A percentile compares a stretch with the other conserved stretches of the same genome.
Conservation (phyloP, 2,888 invertebrate genomes). For the Heliconius erato region DNA sequence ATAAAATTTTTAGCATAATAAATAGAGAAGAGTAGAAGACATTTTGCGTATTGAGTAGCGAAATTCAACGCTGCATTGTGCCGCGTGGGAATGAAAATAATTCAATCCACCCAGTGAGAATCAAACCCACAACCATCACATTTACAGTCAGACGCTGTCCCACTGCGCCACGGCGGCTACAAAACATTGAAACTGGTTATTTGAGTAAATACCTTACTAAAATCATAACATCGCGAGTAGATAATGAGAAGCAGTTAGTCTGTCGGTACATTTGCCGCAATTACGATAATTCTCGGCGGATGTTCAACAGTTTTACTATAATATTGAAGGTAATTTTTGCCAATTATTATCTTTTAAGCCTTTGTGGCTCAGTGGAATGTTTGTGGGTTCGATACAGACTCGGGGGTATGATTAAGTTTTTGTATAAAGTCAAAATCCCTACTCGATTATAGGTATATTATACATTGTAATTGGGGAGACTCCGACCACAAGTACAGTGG, state of each 20-base stretch:
- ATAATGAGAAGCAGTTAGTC: constrained; percentile 6
- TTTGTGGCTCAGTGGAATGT: neutral
- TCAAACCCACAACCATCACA: neutral
- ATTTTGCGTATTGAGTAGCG: neutral
- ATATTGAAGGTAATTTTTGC: neutral
- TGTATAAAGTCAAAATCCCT: no score
- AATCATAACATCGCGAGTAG: neutral
- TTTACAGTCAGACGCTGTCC: neutral
- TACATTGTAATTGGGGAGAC: no score
- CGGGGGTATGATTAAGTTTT: no score
- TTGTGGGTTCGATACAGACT: neutral
- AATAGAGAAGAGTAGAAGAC: neutral
- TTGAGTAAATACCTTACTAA: neutral
- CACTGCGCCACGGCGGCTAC: neutral
- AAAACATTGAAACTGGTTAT: neutral
- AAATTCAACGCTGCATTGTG: neutral
- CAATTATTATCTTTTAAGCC: neutral
- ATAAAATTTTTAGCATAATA: neutral
- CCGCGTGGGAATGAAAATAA: neutral
- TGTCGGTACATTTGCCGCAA: constrained; percentile 10
- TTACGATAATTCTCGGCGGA: constrained; percentile 23
- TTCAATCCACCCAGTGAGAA: neutral
- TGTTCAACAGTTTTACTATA: constrained; percentile 21
- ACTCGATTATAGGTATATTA: no score
- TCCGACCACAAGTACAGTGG: no score